Base-by-base conservation (phyloP, 2,888 invertebrate genomes). In the Pristionchus japonicus region DNA sequence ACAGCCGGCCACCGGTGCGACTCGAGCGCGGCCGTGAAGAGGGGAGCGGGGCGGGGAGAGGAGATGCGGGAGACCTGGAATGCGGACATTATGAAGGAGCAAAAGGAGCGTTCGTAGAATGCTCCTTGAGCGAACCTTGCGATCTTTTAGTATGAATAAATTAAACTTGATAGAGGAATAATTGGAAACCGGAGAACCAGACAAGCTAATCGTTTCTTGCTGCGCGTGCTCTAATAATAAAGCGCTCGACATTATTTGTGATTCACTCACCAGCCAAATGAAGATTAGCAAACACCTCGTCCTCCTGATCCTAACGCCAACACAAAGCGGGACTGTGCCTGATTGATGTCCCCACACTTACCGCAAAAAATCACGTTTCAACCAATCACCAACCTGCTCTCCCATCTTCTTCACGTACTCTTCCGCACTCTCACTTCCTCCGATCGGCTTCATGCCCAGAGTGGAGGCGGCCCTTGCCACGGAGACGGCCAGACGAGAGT, bases 1-100 rank as follows among this genome's bases (percentile, higher is more conserved):
- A 86, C 37, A 11, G 86, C 86, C n/a, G 86, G 86, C 86, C 86
- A 86, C n/a, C 86, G 61, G 31, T 85, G 85, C 31, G 85, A 40
- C 64, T 85, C 85, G 64, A 85, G 61, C 27, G 61, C 40, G 3
- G 85, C 85, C 2, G 85, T 85, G 85, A 85, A 85, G n/a, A 85
- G 34, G 13, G 85, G 85, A 3, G 61, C 6, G 61, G 85, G 43
- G 15, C 85, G 40, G 64, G 61, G 47, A 9, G 61, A 40, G 20
- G 85, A 37, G 64, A 49, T 52, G 17, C 23, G 82, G 23, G 82
- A 83, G n/a, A 61, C 85, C 85, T 64, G 83, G 31, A 52, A 31
- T 34, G 20, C 34, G 17, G 34, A 47, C 7, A n/a, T n/a, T n/a
- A n/a, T n/a, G n/a, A n/a, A n/a, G n/a, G n/a, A n/a, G n/a, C n/a